Base-by-base conservation (phyloP, 2,113 vertebrate genomes). In the Elaphurus davidianus region DNA sequence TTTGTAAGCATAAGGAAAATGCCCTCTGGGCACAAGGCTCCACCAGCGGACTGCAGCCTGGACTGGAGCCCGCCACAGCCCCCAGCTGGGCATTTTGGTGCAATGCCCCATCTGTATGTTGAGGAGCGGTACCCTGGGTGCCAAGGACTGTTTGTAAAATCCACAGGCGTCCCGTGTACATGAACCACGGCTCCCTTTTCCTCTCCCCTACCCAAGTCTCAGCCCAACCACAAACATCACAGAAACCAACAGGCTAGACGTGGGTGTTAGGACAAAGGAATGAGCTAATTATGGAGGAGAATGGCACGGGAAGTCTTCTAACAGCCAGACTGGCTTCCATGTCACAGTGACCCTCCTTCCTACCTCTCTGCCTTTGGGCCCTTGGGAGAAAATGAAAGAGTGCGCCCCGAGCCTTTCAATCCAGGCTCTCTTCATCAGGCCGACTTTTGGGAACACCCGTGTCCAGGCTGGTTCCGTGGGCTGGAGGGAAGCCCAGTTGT, bases 101-200 rank as follows among this genome's bases (percentile, higher is more conserved):
- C 25, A 5, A 16, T 1, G 4, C 19, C 3, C 25, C 2, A 14
- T 52, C n/a, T 17, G 59, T 6, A 1, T 8, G 7, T 10, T 5
- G 16, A 40, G 33, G 13, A 16, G 14, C 1, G 2, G 50, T 17
- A 52, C 43, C 47, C 30, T 11, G n/a, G 76, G n/a, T 13, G 0
- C 36, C 3, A 43, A 8, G 10, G 7, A 6, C n/a, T 12, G 21
- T 19, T 40, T 13, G 19, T 14, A 5, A 52, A 27, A 14, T 16
- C 2, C 40, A 17, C 25, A 16, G 62, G 36, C 54, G 15, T 5
- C 21, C 59, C 3, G 0, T 15, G 33, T 43, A 2, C 36, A 85
- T 15, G 45, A 9, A 43, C 81, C 14, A 33, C 9, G 8, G 2
- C 2, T 33, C 16, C 21, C n/a, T 87, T 19, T 89, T 45, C 55